These are phyloP conservation scores for Lacanobia wlatinum DNA, from an alignment of 2,888 invertebrate genomes.

Conservation along the genomic window DNA sequence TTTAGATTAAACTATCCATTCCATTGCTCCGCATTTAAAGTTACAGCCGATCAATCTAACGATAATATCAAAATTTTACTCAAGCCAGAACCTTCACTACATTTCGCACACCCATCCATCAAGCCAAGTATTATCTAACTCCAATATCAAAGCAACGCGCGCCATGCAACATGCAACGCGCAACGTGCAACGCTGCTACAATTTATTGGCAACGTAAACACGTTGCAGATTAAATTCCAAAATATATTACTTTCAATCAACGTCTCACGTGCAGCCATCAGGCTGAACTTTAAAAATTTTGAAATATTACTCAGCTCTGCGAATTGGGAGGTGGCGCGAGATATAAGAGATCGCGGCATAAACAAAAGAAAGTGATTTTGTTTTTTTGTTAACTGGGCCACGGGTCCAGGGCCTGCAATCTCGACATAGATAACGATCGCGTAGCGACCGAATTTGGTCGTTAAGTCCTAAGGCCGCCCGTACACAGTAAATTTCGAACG, in stretches of 20 bases:
- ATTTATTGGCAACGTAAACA: conserved; percentile 71
- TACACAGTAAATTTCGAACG: too few relatives aligned
- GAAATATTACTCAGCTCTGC: conserved; percentile 80
- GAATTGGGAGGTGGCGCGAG: conserved; percentile 59
- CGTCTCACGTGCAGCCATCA: conserved; percentile 75
- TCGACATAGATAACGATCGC: too few relatives aligned
- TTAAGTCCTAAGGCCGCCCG: too few relatives aligned
- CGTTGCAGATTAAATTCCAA: conserved; percentile 76
- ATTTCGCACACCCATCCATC: conserved; percentile 44
- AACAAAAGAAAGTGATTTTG: not conserved
- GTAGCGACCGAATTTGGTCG: too few relatives aligned
- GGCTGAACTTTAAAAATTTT: conserved; percentile 82
- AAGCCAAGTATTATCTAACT: conserved; percentile 44
- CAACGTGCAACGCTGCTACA: conserved; percentile 48
- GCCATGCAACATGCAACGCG: conserved; percentile 47
- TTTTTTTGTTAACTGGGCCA: too few relatives aligned
- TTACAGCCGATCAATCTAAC: not conserved
- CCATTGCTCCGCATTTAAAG: not conserved
- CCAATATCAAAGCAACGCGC: conserved; percentile 50
- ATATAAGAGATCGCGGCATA: conserved; percentile 48
- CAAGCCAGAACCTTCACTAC: conserved; percentile 10
- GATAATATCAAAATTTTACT: not conserved
- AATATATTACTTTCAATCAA: conserved; percentile 83
- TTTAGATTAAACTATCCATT: not conserved
- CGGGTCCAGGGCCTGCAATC: too few relatives aligned